Evolutionary conservation across 1,140 invertebrate genomes (phyloP).

Genomic region (Heliconius nattereri): DNA sequence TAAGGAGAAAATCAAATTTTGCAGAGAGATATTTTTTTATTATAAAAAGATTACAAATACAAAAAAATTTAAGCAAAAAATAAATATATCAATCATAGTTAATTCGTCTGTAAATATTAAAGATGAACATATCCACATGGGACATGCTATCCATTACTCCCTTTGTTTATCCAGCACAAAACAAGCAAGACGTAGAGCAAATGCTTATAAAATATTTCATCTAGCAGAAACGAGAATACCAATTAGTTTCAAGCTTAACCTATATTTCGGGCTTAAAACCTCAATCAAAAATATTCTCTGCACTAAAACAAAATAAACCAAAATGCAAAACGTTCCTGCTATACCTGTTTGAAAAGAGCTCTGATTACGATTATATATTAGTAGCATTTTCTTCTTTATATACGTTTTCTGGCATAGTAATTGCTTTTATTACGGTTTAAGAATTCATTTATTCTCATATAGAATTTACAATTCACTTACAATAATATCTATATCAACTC

Average conservation of each 20-base stretch:
- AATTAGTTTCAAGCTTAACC: conserved; percentile 36
- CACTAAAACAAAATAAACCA: conserved; percentile 28
- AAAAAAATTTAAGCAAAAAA: not conserved
- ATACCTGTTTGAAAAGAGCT: not conserved
- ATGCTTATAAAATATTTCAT: conserved; percentile 26
- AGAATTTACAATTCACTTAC: not conserved
- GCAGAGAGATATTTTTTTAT: no score
- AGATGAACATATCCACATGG: not conserved
- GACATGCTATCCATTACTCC: not conserved
- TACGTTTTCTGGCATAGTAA: not conserved
- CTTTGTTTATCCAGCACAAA: conserved; percentile 9
- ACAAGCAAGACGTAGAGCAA: conserved; percentile 21
- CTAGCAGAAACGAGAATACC: conserved; percentile 22
- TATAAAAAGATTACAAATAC: not conserved
- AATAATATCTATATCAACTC: not conserved
- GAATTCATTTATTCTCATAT: no score
- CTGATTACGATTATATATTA: not conserved
- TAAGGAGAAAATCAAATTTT: no score
- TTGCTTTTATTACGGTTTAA: not conserved
- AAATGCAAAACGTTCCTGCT: not conserved
- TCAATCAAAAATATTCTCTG: conserved; percentile 11
- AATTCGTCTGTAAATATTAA: not conserved
- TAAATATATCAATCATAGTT: not conserved
- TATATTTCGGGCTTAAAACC: conserved; percentile 27
- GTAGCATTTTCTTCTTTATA: not conserved